phyloP scores from a whole-genome alignment of 2,797 vertebrate species.

The Clarias platycephalus region DNA sequence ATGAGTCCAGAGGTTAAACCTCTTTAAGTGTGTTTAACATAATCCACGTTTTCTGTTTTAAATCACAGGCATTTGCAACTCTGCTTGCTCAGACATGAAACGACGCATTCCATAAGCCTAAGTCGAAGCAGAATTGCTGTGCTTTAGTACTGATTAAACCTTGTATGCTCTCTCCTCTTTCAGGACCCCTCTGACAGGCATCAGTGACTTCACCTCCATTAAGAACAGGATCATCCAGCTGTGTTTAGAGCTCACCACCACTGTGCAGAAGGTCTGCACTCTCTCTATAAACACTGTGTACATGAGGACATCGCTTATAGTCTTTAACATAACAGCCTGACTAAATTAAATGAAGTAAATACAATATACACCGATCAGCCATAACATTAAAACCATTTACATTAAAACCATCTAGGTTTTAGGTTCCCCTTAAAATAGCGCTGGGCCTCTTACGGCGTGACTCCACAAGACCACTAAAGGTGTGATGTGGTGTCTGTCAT shows the following conservation, averaged over 20 bases:
- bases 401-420: too few relatives aligned
- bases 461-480: too few relatives aligned
- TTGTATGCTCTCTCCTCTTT: conserved; percentile 24
- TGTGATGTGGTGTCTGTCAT: too few relatives aligned
- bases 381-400: too few relatives aligned
- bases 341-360: neutral
- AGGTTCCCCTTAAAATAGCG: too few relatives aligned
- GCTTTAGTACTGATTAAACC: neutral
- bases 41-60: conserved; percentile 17
- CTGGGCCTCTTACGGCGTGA: too few relatives aligned
- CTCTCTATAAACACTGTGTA: neutral
- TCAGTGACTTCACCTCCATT: conserved; percentile 84
- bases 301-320: neutral
- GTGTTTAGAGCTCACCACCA: conserved; percentile 92
- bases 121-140: neutral
- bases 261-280: conserved; percentile 89
- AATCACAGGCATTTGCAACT: neutral
- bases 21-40: neutral
- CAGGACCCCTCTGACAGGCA: conserved; percentile 85
- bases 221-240: conserved; percentile 95
- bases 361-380: neutral
- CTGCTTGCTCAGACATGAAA: conserved; percentile 56
- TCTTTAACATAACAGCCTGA: neutral
- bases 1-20: neutral
- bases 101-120: conserved; percentile 52